Percentiles rank a stretch among this genome's conserved stretches.
Evolutionary conservation across 2,888 invertebrate genomes (phyloP).

Genomic region (Idaea biselata): DNA sequence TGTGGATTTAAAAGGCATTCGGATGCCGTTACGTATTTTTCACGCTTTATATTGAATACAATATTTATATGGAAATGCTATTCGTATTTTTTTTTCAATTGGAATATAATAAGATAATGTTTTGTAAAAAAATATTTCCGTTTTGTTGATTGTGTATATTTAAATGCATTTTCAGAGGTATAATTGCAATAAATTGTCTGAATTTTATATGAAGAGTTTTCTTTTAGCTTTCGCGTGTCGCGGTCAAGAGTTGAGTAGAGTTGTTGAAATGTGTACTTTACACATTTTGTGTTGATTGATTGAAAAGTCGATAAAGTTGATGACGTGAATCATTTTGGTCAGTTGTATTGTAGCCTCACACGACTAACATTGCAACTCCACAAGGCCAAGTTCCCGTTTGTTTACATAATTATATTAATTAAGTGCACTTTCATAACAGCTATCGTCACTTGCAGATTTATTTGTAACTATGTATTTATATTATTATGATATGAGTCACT

Average conservation of each 20-base stretch:
- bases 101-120: constrained; percentile 53
- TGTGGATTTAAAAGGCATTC: constrained; percentile 72
- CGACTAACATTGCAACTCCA: constrained; percentile 79
- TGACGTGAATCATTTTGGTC: constrained; percentile 74
- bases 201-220: constrained; percentile 68
- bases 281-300: constrained; percentile 28
- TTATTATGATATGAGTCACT: constrained; percentile 74
- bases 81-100: constrained; percentile 63
- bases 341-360: constrained; percentile 69
- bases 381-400: constrained; percentile 80
- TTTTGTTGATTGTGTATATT: constrained; percentile 72
- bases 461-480: constrained; percentile 79
- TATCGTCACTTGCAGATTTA: constrained; percentile 76
- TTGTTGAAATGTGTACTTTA: constrained; percentile 9
- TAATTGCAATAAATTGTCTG: constrained; percentile 79
- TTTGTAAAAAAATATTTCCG: constrained; percentile 73
- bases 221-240: constrained; percentile 56
- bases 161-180: constrained; percentile 78
- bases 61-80: constrained; percentile 64
- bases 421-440: constrained; percentile 79
- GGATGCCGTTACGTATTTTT: constrained; percentile 64
- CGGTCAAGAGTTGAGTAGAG: constrained; percentile 33
- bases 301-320: constrained; percentile 72
- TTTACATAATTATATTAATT: constrained; percentile 69
- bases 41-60: constrained; percentile 64